Evolutionary conservation across 2,888 invertebrate genomes (phyloP).

Genomic region (Parthenolecanium corni): DNA sequence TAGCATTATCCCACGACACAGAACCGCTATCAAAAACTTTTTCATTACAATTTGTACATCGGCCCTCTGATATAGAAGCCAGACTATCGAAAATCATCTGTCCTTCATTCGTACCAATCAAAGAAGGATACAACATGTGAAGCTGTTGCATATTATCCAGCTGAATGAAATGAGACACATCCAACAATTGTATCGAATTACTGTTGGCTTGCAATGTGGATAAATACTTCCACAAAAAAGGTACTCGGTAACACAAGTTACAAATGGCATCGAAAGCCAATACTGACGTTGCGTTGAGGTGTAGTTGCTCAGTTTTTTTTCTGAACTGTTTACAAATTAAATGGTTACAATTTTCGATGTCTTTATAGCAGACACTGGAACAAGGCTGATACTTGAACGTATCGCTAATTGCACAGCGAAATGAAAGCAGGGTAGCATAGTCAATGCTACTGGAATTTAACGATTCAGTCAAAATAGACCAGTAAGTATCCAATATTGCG

Average conservation of each 20-base stretch:
- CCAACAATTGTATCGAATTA: neutral
- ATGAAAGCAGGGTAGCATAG: neutral
- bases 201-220: neutral
- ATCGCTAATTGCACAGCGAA: neutral
- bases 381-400: neutral
- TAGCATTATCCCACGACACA: constrained; percentile 48
- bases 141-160: constrained; percentile 4
- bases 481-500: constrained; percentile 1
- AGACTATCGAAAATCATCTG: no score
- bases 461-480: neutral
- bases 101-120: no score
- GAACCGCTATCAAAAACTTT: neutral
- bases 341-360: neutral
- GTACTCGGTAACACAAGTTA: constrained; percentile 11
- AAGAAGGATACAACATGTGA: no score
- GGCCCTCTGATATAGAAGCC: constrained; percentile 27
- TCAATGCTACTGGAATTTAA: neutral
- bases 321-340: constrained; percentile 3
- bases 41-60: constrained; percentile 49
- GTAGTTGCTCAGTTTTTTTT: neutral
- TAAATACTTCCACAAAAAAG: constrained; percentile 21
- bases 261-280: constrained; percentile 3
- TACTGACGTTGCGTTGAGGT: neutral
- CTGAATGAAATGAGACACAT: constrained; percentile 17
- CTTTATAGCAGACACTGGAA: constrained; percentile 5